Percentiles rank a stretch among this genome's conserved stretches.
These are phyloP conservation scores for Sylvicapra grimmia DNA, from an alignment of 2,113 vertebrate species.

Conservation along the genomic window DNA sequence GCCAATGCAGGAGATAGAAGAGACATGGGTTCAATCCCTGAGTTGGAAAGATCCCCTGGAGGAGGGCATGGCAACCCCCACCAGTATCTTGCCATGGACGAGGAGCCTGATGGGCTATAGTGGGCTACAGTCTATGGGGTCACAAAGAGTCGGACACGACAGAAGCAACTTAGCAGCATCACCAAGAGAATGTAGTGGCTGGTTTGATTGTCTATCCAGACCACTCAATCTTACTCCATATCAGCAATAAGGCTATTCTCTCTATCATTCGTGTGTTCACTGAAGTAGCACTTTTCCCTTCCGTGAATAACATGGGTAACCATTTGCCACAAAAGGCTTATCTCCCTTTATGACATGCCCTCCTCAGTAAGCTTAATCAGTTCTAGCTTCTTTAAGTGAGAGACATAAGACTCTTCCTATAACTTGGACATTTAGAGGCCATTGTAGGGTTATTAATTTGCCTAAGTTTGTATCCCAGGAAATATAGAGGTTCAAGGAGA, in stretches of 20 bases:
- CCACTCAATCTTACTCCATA: neutral
- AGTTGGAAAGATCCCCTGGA: neutral
- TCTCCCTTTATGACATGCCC: neutral
- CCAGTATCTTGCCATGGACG: neutral
- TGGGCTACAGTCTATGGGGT: neutral
- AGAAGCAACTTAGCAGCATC: neutral
- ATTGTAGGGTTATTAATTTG: neutral
- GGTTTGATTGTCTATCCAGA: neutral
- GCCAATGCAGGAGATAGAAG: neutral
- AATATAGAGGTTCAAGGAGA: neutral
- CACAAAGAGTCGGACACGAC: fast-evolving
- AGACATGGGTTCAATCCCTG: fast-evolving
- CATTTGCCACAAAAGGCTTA: neutral
- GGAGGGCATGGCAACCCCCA: neutral
- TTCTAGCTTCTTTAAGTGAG: neutral
- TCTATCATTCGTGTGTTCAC: neutral
- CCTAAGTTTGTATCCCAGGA: neutral
- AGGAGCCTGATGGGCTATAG: neutral
- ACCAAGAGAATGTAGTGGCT: neutral
- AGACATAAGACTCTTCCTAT: neutral
- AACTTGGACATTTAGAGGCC: neutral
- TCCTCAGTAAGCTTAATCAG: neutral
- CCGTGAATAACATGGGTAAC: neutral
- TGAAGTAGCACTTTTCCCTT: neutral
- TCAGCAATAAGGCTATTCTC: neutral